Conservation (phyloP, 2,888 invertebrate species). For the Microplitis manilae region DNA sequence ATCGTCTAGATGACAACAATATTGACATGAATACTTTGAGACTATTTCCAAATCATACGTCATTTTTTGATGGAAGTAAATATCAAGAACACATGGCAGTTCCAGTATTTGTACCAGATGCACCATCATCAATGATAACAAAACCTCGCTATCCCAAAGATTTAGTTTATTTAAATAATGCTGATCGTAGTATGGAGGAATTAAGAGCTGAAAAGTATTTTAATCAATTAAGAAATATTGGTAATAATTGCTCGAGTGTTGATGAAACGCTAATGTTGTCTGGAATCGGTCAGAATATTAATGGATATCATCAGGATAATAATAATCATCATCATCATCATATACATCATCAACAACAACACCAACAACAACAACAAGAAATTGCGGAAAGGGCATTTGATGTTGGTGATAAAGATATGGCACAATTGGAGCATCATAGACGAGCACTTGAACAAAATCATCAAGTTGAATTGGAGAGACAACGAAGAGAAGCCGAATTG, state of each 20-base stretch:
- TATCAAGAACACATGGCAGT: constrained; percentile 59
- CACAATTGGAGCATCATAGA: constrained; percentile 30
- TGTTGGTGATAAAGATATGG: constrained; percentile 54
- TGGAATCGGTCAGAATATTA: constrained; percentile 24
- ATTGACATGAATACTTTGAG: constrained; percentile 59
- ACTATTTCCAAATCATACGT: constrained; percentile 64
- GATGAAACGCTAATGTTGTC: constrained; percentile 16
- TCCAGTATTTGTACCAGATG: constrained; percentile 63
- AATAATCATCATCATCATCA: not conserved
- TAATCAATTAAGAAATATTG: constrained; percentile 44
- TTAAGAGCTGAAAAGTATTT: constrained; percentile 78
- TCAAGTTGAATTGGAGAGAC: constrained; percentile 28
- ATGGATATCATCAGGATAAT: constrained; percentile 23
- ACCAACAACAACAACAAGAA: constrained; percentile 43
- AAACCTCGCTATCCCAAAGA: constrained; percentile 68
- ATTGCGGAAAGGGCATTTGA: constrained; percentile 52
- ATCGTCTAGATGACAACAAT: constrained; percentile 68
- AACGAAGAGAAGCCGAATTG: constrained; percentile 53
- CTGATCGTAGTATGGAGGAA: constrained; percentile 86
- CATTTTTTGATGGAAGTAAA: constrained; percentile 64
- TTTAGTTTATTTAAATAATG: constrained; percentile 75
- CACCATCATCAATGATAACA: constrained; percentile 57
- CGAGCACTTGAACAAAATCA: constrained; percentile 44
- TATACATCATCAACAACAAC: not conserved
- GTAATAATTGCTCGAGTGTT: constrained; percentile 28